Conservation (phyloP, 2,113 vertebrate species). For the Pachyramphus minor region DNA sequence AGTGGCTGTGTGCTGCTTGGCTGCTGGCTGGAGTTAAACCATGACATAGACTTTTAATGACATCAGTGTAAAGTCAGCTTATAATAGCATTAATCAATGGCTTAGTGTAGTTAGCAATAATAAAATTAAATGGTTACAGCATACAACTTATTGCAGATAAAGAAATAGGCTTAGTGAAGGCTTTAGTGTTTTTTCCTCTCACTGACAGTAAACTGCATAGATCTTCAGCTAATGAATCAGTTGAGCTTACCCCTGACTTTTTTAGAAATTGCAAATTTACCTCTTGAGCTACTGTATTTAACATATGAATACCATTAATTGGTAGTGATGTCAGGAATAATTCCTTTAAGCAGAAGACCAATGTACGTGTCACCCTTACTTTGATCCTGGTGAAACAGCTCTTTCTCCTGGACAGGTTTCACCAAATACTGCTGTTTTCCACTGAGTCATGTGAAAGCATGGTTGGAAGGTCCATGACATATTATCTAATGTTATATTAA, state of each 20-base stretch:
- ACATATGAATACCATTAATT: neutral
- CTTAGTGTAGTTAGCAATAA: neutral
- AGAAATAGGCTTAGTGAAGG: neutral
- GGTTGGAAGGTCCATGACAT: neutral
- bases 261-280: neutral
- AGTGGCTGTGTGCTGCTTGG: neutral
- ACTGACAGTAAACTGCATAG: neutral
- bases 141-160: neutral
- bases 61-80: neutral
- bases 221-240: neutral
- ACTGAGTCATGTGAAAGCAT: neutral
- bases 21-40: neutral
- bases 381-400: neutral
- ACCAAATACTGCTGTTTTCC: neutral
- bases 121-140: constrained; percentile 9
- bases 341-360: neutral
- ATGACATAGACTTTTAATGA: neutral
- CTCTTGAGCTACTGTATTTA: neutral
- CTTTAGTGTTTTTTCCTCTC: neutral
- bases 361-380: neutral
- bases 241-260: neutral
- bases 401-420: neutral
- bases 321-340: neutral
- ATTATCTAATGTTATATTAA: neutral
- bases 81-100: neutral